phyloP scores from a whole-genome alignment of 2,888 invertebrate genomes.

The Macrosiphum euphorbiae region DNA sequence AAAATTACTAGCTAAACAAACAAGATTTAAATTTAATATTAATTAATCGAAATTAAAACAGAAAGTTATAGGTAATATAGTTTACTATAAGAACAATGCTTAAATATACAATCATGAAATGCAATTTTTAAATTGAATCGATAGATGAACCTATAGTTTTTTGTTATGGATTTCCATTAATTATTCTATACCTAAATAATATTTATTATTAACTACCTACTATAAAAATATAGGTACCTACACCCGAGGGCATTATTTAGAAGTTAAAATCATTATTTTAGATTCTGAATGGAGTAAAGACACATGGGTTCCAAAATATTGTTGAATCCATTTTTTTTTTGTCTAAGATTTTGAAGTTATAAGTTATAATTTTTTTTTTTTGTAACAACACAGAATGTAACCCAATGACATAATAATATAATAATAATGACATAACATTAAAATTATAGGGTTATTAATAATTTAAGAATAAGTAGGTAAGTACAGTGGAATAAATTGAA shows the following conservation, averaged over 20 bases:
- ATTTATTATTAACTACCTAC: conserved; percentile 5
- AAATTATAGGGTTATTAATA: too few species aligned
- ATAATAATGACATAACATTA: too few species aligned
- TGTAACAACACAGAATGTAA: too few species aligned
- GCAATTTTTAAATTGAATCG: background rate
- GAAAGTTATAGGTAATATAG: background rate
- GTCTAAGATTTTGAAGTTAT: background rate
- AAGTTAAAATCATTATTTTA: too few species aligned
- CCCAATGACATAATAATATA: too few species aligned
- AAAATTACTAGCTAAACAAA: background rate
- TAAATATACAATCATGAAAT: background rate
- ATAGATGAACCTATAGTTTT: background rate
- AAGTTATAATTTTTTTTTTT: background rate
- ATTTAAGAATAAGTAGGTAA: too few species aligned
- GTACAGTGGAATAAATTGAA: too few species aligned
- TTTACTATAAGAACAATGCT: background rate
- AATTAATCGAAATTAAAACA: background rate
- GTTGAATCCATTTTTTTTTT: background rate
- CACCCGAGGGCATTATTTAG: background rate
- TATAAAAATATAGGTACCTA: background rate
- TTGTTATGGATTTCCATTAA: background rate
- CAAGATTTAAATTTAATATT: background rate
- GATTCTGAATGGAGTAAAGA: too few species aligned
- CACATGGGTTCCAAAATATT: background rate
- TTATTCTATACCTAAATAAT: background rate